These are phyloP conservation scores for Oeneis ivallda DNA, from an alignment of 2,888 invertebrate species.

Conservation along the genomic window DNA sequence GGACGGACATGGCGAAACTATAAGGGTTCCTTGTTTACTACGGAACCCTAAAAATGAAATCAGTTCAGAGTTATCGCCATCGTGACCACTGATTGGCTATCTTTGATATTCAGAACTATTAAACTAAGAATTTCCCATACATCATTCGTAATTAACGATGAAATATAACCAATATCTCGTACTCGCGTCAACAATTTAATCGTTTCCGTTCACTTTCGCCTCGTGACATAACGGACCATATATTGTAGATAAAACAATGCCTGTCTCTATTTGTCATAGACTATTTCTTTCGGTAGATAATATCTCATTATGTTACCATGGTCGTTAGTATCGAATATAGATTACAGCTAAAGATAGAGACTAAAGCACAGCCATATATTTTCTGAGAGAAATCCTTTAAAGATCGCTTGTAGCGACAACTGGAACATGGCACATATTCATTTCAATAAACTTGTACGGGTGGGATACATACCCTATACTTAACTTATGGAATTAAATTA, in stretches of 20 bases:
- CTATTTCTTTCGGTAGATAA: conserved; percentile 49
- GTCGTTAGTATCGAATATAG: conserved; percentile 37
- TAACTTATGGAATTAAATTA: too few species aligned
- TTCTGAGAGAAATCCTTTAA: conserved; percentile 33
- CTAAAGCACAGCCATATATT: conserved; percentile 37
- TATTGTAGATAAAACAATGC: conserved; percentile 44
- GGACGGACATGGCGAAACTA: too few species aligned
- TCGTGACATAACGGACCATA: conserved; percentile 37
- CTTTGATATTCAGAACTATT: conserved; percentile 9
- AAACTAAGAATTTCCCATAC: conserved; percentile 33
- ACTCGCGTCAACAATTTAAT: conserved; percentile 29
- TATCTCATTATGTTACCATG: conserved; percentile 41
- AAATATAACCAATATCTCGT: conserved; percentile 31
- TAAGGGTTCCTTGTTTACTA: too few species aligned
- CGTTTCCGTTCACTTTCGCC: conserved; percentile 39
- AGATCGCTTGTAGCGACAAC: conserved; percentile 32
- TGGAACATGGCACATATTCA: too few species aligned
- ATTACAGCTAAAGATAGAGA: conserved; percentile 37
- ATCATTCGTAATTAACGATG: conserved; percentile 37
- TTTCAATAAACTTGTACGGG: too few species aligned
- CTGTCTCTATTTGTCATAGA: conserved; percentile 55
- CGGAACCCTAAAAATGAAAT: conserved; percentile 4
- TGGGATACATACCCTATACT: too few species aligned
- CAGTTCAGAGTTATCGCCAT: background rate
- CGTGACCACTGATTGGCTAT: conserved; percentile 2